phyloP scores from a whole-genome alignment of 2,888 invertebrate genomes.

The Nesidiocoris tenuis region DNA sequence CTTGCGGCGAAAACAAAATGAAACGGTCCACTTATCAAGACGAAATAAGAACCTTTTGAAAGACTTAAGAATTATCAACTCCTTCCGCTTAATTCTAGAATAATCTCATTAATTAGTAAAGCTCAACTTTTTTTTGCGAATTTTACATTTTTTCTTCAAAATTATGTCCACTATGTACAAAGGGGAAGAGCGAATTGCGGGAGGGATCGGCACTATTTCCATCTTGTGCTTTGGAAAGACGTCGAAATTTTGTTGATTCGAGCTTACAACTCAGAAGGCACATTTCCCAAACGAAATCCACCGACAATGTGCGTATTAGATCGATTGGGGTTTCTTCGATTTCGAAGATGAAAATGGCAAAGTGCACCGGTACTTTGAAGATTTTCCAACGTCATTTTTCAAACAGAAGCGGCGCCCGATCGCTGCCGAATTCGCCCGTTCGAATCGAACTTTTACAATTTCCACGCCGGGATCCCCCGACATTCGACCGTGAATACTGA shows the following conservation, averaged over 20 bases:
- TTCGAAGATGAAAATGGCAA: not conserved
- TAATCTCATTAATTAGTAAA: conserved; percentile 36
- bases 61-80: conserved; percentile 24
- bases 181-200: not conserved
- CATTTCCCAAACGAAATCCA: conserved; percentile 19
- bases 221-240: not conserved
- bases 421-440: too few species aligned
- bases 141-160: conserved; percentile 11
- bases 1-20: not conserved
- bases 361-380: not conserved
- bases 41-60: conserved; percentile 26
- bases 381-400: not conserved
- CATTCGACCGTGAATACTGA: conserved; percentile 40
- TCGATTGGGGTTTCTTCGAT: too few species aligned
- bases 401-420: too few species aligned
- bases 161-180: conserved; percentile 38
- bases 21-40: conserved; percentile 11
- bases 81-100: conserved; percentile 3
- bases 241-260: not conserved
- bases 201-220: not conserved
- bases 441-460: too few species aligned
- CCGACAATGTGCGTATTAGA: too few species aligned
- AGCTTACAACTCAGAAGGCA: conserved; percentile 20
- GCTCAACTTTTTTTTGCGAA: conserved; percentile 27
- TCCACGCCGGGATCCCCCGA: too few species aligned